phyloP scores from a whole-genome alignment of 2,797 vertebrate genomes.

The Acropternis orthonyx region DNA sequence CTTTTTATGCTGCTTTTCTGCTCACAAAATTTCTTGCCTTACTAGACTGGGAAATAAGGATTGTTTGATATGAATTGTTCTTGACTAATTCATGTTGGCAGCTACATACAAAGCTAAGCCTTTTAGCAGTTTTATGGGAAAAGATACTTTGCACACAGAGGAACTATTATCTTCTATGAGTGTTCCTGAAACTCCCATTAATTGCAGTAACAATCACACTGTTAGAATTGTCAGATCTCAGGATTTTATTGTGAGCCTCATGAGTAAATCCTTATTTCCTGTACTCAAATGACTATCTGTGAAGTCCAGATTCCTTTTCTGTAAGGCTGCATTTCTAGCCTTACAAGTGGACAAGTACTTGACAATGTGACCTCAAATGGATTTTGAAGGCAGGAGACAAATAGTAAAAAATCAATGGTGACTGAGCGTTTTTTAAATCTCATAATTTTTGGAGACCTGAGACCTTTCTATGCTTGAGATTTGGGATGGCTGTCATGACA shows the following conservation, averaged over 20 bases:
- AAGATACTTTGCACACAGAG: neutral
- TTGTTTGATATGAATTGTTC: neutral
- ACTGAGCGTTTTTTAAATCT: neutral
- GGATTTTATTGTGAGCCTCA: neutral
- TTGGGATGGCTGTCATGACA: neutral
- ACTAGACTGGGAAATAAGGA: neutral
- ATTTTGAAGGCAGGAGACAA: neutral
- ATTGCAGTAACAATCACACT: neutral
- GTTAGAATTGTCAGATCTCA: neutral
- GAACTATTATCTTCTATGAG: neutral
- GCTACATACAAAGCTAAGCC: neutral
- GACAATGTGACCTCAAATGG: neutral
- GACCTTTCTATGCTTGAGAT: neutral
- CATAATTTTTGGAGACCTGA: neutral
- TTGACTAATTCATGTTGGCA: neutral
- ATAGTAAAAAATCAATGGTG: neutral
- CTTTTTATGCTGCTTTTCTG: neutral
- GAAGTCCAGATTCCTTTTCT: neutral
- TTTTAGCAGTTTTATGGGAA: neutral
- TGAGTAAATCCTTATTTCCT: neutral
- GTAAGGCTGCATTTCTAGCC: neutral
- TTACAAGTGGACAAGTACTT: neutral
- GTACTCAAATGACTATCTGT: neutral
- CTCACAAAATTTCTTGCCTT: neutral
- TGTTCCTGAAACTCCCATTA: constrained; percentile 16